phyloP scores from a whole-genome alignment of 2,113 vertebrate species.

The Phyllostomus discolor region DNA sequence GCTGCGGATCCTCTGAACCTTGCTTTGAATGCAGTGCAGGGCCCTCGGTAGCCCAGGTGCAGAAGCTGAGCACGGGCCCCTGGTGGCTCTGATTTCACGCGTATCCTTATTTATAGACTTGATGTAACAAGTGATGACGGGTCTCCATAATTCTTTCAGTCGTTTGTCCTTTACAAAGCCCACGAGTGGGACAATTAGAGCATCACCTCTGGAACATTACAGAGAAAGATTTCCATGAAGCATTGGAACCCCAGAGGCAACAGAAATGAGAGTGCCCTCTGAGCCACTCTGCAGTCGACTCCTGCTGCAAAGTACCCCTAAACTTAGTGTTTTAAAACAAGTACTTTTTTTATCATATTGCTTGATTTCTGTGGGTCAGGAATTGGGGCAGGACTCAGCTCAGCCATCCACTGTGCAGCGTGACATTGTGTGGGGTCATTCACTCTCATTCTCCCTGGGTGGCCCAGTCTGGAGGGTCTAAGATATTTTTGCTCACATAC shows the following conservation, averaged over 20 bases:
- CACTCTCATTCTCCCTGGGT: too few relatives aligned
- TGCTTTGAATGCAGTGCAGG: not conserved
- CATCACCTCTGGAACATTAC: not conserved
- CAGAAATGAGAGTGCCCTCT: not conserved
- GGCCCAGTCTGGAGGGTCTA: not conserved
- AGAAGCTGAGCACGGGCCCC: not conserved
- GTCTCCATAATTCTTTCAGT: not conserved
- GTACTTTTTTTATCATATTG: not conserved
- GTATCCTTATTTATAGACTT: not conserved
- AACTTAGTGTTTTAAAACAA: not conserved
- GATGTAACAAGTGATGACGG: not conserved
- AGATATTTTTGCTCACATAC: not conserved
- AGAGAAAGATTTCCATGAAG: not conserved
- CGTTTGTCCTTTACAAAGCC: not conserved
- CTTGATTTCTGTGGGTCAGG: not conserved
- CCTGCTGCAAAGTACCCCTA: not conserved
- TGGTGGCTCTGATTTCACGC: not conserved
- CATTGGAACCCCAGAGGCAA: not conserved
- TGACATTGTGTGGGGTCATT: not conserved
- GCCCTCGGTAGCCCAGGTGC: not conserved
- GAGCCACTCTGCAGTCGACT: not conserved
- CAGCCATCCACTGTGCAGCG: not conserved
- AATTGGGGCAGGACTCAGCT: not conserved
- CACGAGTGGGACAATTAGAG: not conserved
- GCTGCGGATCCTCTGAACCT: not conserved